A percentile compares a stretch with the other conserved stretches of the same genome.
phyloP scores from a whole-genome alignment of 2,888 invertebrate species.

The Pachycephus smyrnensis region DNA sequence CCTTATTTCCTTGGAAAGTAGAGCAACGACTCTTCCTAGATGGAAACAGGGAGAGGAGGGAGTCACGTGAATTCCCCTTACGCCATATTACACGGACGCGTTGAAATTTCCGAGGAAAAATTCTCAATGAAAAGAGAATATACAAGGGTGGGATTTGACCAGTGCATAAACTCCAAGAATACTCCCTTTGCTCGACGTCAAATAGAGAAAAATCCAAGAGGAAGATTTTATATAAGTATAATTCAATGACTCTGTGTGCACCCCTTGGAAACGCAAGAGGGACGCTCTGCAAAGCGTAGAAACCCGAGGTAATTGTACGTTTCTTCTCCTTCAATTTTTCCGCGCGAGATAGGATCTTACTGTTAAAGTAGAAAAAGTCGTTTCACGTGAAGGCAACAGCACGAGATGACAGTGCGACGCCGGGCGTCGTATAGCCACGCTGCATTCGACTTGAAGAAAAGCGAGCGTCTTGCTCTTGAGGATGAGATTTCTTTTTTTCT shows the following conservation, averaged over 20 bases:
- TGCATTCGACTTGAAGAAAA: not conserved
- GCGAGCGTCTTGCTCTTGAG: not conserved
- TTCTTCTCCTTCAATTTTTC: not conserved
- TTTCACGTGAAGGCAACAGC: not conserved
- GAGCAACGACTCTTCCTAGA: not conserved
- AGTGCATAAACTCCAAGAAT: not conserved
- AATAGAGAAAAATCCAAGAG: not conserved
- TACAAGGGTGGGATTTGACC: not conserved
- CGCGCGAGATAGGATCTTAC: not conserved
- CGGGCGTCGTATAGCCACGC: not conserved
- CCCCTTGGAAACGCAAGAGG: not conserved
- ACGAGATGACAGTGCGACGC: not conserved
- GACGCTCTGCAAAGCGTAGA: not conserved
- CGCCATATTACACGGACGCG: not conserved
- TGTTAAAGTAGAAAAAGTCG: not conserved
- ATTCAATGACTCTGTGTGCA: not conserved
- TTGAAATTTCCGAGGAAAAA: not conserved
- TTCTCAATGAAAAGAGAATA: not conserved
- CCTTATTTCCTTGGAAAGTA: not conserved
- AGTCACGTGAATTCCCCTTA: not conserved
- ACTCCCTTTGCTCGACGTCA: not conserved
- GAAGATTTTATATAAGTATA: not conserved
- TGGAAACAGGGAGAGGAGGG: not conserved
- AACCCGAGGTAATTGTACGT: not conserved
- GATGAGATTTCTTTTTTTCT: not conserved